Base-by-base conservation (phyloP, 1,140 invertebrate species). In the Bemisia tabaci region DNA sequence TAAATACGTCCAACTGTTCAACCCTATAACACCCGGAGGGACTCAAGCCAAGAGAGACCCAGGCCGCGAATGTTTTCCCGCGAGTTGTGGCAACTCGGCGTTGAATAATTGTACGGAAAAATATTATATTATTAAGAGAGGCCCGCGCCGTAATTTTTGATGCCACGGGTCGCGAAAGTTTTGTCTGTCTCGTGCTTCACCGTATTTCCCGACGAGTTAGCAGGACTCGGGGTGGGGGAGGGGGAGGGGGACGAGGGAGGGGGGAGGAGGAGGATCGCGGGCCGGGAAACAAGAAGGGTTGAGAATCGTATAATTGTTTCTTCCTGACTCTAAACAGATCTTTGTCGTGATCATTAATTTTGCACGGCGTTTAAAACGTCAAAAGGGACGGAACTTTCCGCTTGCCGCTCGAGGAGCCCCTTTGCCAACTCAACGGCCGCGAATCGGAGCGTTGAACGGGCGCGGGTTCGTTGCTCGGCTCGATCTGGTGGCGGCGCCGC, bases 241-340 rank as follows among this genome's bases (percentile, higher is more conserved):
- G 33, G 65, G 65, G 67, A 63, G 66, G 26, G 27, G 62, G 61
- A 24, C n/a, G 39, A 26, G 58, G 59, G 59, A 24, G 62, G 59
- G 25, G 60, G 65, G 22, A 62, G 24, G 58, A 11, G 2, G 22
- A 22, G 9, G 58, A n/a, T 26, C 59, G 65, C 64, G 69, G 68
- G 64, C 59, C 63, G 68, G 66, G 69, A 61, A 63, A 68, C 60
- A 39, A 62, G 26, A 62, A 68, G 68, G 39, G 68, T 59, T 26
- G 61, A 26, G 23, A 48, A 9, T 48, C 17, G 33, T 48, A 9
- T 48, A 48, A 48, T 48, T 48, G 33, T 48, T 48, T 48, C 33
- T 48, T 48, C 33, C 33, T 48, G 33, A 48, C 33, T 48, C 17
- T 48, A 48, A 48, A 48, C 33, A 48, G 33, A 48, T 48, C 33